Percentiles rank a stretch among this genome's conserved stretches.
phyloP scores from a whole-genome alignment of 2,888 invertebrate genomes.

The Pristionchus japonicus region DNA sequence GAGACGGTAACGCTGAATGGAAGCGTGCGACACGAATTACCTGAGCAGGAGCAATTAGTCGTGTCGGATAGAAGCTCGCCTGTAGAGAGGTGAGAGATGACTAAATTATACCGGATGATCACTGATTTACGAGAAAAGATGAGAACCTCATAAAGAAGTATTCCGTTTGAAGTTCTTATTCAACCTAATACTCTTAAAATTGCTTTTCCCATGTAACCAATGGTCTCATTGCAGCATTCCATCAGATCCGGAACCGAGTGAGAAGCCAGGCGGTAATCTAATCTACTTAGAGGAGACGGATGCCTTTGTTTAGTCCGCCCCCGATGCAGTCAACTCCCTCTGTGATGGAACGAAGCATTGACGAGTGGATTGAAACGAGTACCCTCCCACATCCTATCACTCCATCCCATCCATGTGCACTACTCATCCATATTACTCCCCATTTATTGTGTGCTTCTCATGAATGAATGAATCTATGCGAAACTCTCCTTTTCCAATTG shows the following conservation, averaged over 20 bases:
- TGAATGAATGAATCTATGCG: constrained; percentile 25
- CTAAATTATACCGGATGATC: too few species aligned
- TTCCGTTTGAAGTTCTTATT: too few species aligned
- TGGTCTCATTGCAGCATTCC: constrained; percentile 14
- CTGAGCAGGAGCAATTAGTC: constrained; percentile 26
- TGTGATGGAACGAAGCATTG: neutral
- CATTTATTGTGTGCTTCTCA: constrained; percentile 4
- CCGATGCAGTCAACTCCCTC: neutral
- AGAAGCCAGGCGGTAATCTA: constrained; percentile 38
- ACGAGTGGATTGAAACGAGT: neutral
- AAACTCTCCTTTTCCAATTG: neutral
- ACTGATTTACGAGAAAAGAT: too few species aligned
- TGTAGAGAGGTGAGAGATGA: neutral
- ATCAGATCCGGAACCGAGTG: constrained; percentile 32
- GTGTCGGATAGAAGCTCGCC: constrained; percentile 2
- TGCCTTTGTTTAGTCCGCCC: constrained; percentile 34
- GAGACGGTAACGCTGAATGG: neutral
- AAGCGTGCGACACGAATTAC: neutral
- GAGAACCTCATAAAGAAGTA: too few species aligned
- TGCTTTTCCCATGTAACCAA: too few species aligned
- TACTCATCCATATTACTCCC: neutral
- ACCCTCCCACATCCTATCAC: neutral
- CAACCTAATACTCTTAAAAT: too few species aligned
- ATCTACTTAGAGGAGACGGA: constrained; percentile 45
- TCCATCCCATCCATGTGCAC: neutral